Base-by-base conservation (phyloP, 2,797 vertebrate genomes). In the Macrochelys suwanniensis region DNA sequence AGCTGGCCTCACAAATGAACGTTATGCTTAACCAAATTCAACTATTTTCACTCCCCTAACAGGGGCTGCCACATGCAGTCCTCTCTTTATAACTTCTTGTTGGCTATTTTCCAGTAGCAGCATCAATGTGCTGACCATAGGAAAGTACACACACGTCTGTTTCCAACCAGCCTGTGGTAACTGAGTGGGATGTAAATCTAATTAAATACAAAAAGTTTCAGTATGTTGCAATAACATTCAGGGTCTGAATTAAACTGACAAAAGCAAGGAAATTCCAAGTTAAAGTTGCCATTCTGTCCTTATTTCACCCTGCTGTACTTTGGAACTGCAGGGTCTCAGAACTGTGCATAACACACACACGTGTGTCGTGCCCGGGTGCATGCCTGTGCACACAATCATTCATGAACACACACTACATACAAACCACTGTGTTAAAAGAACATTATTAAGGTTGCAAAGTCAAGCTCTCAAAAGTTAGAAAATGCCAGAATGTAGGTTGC, bases 11-110 rank as follows among this genome's bases (percentile, higher is more conserved):
- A 89, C 79, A 89, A 82, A 84, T 71, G 47, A 77, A 78, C 86
- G 26, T 83, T 96, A 82, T 92, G 28, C 93, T 92, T 90, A 89
- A 95, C 71, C 86, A 61, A 90, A 87, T 57, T 57, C 51, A 84
- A 89, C 80, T 88, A 68, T 82, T 93, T 97, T 96, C n/a, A 56
- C 87, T 92, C 85, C 84, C 42, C 76, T 84, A 79, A 80, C 50
- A 92, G 89, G 57, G 49, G n/a, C 76, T 57, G 76, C 89, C 80
- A 50, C 78, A 51, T 3, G 19, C 54, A 45, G n/a, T 77, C 94
- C 23, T 88, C 84, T 31, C 37, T 56, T 57, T 74, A 42, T 80
- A 85, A 82, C 42, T 95, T 94, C 56, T 88, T 74, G 45, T 28
- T 56, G 79, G 76, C 74, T 68, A 15, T 88, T 93, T 89, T 94